Conservation (phyloP, 2,113 vertebrate species). For the Solenodon paradoxus region DNA sequence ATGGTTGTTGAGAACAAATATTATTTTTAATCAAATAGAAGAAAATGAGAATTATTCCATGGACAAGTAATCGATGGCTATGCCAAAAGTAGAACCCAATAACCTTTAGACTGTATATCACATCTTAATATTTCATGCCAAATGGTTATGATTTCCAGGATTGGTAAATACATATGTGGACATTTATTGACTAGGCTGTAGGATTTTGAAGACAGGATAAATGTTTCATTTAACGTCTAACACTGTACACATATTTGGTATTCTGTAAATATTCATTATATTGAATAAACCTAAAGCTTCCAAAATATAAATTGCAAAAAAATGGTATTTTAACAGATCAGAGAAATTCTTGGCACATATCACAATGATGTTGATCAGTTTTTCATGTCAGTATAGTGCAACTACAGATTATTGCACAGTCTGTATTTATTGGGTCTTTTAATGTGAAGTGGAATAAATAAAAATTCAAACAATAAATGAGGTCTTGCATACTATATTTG, state of each 20-base stretch:
- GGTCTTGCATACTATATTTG: neutral
- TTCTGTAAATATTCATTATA: slow-evolving; percentile 13
- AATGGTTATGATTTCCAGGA: neutral
- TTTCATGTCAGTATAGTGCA: neutral
- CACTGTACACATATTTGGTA: neutral
- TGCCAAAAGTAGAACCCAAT: neutral
- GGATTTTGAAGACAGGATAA: neutral
- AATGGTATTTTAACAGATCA: neutral
- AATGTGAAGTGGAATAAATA: neutral
- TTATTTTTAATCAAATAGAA: slow-evolving; percentile 3
- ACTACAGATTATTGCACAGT: neutral
- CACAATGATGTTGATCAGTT: neutral
- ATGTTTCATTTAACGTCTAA: neutral
- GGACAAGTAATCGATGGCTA: neutral
- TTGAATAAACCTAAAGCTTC: slow-evolving; percentile 10
- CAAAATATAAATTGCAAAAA: neutral
- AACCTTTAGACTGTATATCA: neutral
- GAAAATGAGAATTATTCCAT: neutral
- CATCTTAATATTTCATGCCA: neutral
- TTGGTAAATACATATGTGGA: neutral
- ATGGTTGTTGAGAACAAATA: slow-evolving; percentile 5
- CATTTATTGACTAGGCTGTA: neutral
- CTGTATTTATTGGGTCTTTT: neutral
- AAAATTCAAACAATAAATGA: neutral
- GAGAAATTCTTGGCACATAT: neutral